Evolutionary conservation across 2,797 vertebrate genomes (phyloP).

Genomic region (Thripadectes ignobilis): DNA sequence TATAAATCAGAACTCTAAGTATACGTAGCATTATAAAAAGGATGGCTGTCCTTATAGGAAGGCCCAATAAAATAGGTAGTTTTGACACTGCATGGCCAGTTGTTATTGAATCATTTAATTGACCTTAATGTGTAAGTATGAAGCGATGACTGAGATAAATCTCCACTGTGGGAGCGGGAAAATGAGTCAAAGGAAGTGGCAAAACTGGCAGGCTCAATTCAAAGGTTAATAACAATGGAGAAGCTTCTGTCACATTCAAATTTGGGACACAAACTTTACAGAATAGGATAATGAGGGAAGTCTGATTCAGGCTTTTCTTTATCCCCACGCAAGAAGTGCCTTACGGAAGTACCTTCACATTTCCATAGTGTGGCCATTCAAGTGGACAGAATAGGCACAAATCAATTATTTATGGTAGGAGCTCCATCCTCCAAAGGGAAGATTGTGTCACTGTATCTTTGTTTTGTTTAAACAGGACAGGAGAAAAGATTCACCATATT

Average conservation of each 20-base stretch:
- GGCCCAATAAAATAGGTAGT: not conserved
- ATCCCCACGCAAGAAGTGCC: not conserved
- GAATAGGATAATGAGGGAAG: not conserved
- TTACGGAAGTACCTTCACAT: not conserved
- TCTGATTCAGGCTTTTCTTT: not conserved
- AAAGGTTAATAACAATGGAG: not conserved
- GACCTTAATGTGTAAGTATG: not conserved
- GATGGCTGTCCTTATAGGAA: not conserved
- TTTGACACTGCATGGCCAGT: not conserved
- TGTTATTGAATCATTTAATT: not conserved
- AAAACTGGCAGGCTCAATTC: not conserved
- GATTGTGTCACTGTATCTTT: not conserved
- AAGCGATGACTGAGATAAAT: not conserved
- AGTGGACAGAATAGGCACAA: not conserved
- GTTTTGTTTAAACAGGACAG: not conserved
- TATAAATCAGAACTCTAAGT: not conserved
- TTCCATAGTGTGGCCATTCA: not conserved
- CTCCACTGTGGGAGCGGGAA: not conserved
- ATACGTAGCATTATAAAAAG: not conserved
- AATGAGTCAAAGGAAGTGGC: not conserved
- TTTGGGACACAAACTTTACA: not conserved
- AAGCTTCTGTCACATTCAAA: not conserved
- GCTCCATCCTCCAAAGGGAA: not conserved
- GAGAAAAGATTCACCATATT: not conserved
- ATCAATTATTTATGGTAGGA: constrained; percentile 11